Evolutionary conservation across 2,888 invertebrate genomes (phyloP).

Genomic region (Heliothis peltigera): DNA sequence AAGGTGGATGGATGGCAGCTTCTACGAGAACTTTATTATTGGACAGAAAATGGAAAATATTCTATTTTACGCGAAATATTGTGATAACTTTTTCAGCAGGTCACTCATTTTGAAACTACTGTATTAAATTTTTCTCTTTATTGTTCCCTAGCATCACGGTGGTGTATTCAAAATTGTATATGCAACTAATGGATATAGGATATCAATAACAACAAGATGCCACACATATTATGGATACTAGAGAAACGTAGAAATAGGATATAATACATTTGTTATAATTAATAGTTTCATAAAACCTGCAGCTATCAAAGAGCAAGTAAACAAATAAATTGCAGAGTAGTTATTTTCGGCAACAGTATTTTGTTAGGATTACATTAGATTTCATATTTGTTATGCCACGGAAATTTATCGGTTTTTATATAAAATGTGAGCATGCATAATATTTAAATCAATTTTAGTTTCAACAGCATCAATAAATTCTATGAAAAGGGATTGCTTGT

Average conservation of each 20-base stretch:
- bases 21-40: conserved; percentile 19
- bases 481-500: conserved; percentile 1
- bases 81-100: not conserved
- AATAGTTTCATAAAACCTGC: too few relatives aligned
- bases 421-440: conserved; percentile 27
- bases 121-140: too few relatives aligned
- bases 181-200: too few relatives aligned
- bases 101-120: too few relatives aligned
- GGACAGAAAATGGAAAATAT: not conserved
- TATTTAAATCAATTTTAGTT: conserved; percentile 2
- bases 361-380: conserved; percentile 11
- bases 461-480: not conserved
- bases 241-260: too few relatives aligned
- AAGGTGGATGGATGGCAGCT: conserved; percentile 34
- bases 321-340: too few relatives aligned
- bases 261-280: too few relatives aligned
- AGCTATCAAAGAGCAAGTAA: too few relatives aligned
- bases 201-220: too few relatives aligned
- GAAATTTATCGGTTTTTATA: conserved; percentile 5
- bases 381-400: conserved; percentile 4
- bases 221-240: too few relatives aligned
- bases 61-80: not conserved
- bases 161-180: too few relatives aligned
- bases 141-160: too few relatives aligned
- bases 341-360: not conserved